These are phyloP conservation scores for Deilephila elpenor DNA, from an alignment of 2,888 invertebrate species.

Conservation along the genomic window DNA sequence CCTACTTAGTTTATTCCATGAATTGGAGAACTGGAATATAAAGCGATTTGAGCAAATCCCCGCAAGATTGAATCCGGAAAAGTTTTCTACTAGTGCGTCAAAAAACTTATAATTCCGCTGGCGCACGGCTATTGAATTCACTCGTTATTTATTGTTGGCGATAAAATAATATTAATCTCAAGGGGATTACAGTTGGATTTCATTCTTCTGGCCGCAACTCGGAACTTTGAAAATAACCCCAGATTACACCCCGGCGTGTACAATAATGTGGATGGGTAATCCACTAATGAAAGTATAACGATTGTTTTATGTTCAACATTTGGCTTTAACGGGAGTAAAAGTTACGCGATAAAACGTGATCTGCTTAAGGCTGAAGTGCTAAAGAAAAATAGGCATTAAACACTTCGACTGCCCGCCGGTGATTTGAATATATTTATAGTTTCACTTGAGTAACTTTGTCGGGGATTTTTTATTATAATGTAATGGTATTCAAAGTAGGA, in stretches of 20 bases:
- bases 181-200: slow-evolving; percentile 79
- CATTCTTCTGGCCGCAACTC: slow-evolving; percentile 75
- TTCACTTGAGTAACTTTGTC: slow-evolving; percentile 35
- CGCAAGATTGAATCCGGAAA: slow-evolving; percentile 77
- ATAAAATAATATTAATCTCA: slow-evolving; percentile 85
- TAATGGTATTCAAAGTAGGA: slow-evolving; percentile 23
- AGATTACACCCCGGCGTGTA: slow-evolving; percentile 61
- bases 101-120: slow-evolving; percentile 80
- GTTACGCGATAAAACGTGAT: slow-evolving; percentile 54
- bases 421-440: slow-evolving; percentile 44
- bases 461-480: slow-evolving; percentile 32
- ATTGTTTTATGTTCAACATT: slow-evolving; percentile 54
- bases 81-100: slow-evolving; percentile 77
- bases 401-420: slow-evolving; percentile 40
- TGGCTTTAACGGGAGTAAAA: slow-evolving; percentile 48
- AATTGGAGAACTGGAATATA: slow-evolving; percentile 49
- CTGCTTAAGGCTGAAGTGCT: slow-evolving; percentile 47
- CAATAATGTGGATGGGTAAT: slow-evolving; percentile 63
- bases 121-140: slow-evolving; percentile 79
- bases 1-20: slow-evolving; percentile 39
- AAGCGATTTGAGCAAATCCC: slow-evolving; percentile 72
- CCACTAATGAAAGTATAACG: slow-evolving; percentile 56
- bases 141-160: slow-evolving; percentile 82
- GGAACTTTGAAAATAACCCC: slow-evolving; percentile 74
- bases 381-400: slow-evolving; percentile 48